phyloP scores from a whole-genome alignment of 2,797 vertebrate genomes.

The Pangasius macronema region DNA sequence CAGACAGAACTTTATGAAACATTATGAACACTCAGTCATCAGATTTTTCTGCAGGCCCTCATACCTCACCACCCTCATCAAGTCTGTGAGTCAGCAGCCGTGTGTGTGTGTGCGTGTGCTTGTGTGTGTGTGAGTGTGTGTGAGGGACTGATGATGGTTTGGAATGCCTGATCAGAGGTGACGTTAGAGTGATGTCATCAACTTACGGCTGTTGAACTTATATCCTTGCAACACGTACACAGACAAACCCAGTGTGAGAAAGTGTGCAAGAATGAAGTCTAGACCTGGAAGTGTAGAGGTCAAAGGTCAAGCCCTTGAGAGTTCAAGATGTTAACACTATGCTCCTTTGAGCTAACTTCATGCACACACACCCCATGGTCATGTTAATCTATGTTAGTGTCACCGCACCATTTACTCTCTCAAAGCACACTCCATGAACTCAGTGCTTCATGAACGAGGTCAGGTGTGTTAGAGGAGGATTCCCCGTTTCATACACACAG shows the following conservation, averaged over 20 bases:
- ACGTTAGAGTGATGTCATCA: slow-evolving; percentile 24
- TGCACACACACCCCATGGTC: slow-evolving; percentile 57
- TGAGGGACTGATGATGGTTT: neutral
- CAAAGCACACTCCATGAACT: neutral
- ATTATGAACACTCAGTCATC: neutral
- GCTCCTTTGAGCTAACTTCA: slow-evolving; percentile 63
- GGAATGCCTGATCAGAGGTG: slow-evolving; percentile 33
- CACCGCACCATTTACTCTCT: neutral
- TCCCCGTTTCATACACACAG: neutral
- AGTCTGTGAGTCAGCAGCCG: slow-evolving; percentile 32
- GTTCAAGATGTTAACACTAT: slow-evolving; percentile 64
- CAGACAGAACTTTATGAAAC: neutral
- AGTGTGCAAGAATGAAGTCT: slow-evolving; percentile 54
- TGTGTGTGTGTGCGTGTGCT: slow-evolving; percentile 59
- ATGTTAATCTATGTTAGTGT: slow-evolving; percentile 15
- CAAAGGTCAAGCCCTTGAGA: slow-evolving; percentile 66
- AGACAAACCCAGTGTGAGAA: slow-evolving; percentile 9
- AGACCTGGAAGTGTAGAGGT: slow-evolving; percentile 71
- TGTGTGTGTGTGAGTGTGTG: neutral
- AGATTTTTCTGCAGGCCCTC: neutral
- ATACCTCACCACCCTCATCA: slow-evolving; percentile 16
- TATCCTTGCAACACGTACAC: neutral
- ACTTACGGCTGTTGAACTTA: slow-evolving; percentile 13
- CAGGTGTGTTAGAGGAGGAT: slow-evolving; percentile 26
- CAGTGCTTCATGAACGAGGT: neutral